These are phyloP conservation scores for Apostichopus japonicus DNA, from an alignment of 35 echinoderm and acorn worm species.

Conservation along the genomic window DNA sequence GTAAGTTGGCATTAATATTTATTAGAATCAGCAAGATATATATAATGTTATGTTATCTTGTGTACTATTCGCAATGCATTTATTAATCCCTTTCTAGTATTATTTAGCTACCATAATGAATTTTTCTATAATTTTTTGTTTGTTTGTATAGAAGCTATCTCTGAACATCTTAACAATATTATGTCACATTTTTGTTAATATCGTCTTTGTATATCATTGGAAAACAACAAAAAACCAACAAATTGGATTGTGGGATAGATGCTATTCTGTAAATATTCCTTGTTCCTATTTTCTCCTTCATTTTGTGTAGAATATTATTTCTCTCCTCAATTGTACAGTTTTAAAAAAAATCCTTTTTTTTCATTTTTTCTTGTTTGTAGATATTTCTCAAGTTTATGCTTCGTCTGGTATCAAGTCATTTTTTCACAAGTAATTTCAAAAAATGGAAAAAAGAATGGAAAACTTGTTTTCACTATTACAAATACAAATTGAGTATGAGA, in stretches of 20 bases:
- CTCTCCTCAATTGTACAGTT: slow-evolving; percentile 44
- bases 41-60: neutral
- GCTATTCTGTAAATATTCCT: slow-evolving; percentile 29
- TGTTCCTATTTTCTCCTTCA: neutral
- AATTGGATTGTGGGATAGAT: slow-evolving; percentile 24
- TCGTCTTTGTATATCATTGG: slow-evolving; percentile 37
- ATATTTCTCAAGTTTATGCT: slow-evolving; percentile 44
- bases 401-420: slow-evolving; percentile 43
- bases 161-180: neutral
- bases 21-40: slow-evolving; percentile 1
- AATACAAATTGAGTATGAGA: slow-evolving; percentile 51
- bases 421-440: slow-evolving; percentile 47
- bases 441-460: slow-evolving; percentile 28
- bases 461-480: slow-evolving; percentile 52
- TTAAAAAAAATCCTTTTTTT: neutral
- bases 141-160: neutral
- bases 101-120: neutral
- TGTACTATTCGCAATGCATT: neutral
- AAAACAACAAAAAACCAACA: slow-evolving; percentile 11
- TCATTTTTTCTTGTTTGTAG: slow-evolving; percentile 28
- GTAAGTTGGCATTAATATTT: slow-evolving; percentile 1
- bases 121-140: neutral
- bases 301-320: slow-evolving; percentile 35
- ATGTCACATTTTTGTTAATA: slow-evolving; percentile 14
- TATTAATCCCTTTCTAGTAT: neutral